phyloP scores from a whole-genome alignment of 2,888 invertebrate genomes.

The Drosophila ochracea region DNA sequence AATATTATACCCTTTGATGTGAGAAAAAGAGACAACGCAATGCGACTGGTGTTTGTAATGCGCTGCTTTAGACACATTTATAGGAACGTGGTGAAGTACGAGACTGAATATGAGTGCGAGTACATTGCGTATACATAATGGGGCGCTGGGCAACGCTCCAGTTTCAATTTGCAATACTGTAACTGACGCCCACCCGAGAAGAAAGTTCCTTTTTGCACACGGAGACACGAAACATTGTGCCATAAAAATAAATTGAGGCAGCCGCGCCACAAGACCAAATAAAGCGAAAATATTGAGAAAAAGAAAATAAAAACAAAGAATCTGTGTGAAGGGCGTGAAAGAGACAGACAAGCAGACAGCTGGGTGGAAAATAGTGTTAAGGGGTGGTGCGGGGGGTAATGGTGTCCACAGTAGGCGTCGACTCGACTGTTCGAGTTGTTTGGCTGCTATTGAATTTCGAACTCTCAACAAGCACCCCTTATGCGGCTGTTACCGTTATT shows the following conservation, averaged over 20 bases:
- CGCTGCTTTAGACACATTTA: slow-evolving; percentile 23
- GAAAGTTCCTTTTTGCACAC: slow-evolving; percentile 47
- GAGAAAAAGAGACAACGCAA: background rate
- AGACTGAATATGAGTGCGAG: slow-evolving; percentile 10
- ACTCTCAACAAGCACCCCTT: background rate
- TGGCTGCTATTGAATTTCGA: slow-evolving; percentile 48
- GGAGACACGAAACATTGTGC: slow-evolving; percentile 66
- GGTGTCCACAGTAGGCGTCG: slow-evolving; percentile 10
- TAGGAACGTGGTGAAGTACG: slow-evolving; percentile 19
- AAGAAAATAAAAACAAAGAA: slow-evolving; percentile 19
- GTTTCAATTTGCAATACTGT: slow-evolving; percentile 68
- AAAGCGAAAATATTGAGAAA: slow-evolving; percentile 25
- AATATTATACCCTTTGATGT: slow-evolving; percentile 17
- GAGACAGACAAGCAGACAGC: background rate
- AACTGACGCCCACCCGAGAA: slow-evolving; percentile 52
- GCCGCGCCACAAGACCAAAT: slow-evolving; percentile 41
- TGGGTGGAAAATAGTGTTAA: background rate
- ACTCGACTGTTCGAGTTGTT: slow-evolving; percentile 44
- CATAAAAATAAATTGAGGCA: slow-evolving; percentile 77
- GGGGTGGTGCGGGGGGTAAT: background rate
- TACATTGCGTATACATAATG: slow-evolving; percentile 65
- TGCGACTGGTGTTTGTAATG: slow-evolving; percentile 6
- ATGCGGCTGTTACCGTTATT: slow-evolving; percentile 17
- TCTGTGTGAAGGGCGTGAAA: slow-evolving; percentile 23
- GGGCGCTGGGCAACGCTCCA: slow-evolving; percentile 57